Evolutionary conservation across 2,113 vertebrate species (phyloP).

Genomic region (Salvelinus alpinus): DNA sequence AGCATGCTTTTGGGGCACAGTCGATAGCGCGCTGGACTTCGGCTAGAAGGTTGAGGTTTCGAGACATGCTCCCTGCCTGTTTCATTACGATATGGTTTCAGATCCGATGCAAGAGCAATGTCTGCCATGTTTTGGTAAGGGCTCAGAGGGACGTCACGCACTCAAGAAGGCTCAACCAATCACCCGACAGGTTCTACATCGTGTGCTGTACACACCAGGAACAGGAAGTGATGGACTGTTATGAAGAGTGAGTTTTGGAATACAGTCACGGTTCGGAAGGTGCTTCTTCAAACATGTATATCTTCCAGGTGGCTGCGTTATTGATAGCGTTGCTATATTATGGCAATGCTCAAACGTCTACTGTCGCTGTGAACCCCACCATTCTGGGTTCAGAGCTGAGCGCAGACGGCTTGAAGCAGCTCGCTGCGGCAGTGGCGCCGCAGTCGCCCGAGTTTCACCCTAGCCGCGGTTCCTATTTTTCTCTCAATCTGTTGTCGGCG

Average conservation of each 20-base stretch:
- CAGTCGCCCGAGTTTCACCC: slow-evolving; percentile 43
- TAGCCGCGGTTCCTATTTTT: not conserved
- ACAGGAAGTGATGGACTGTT: slow-evolving; percentile 67
- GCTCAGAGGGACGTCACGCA: not conserved
- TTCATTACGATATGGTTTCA: no score
- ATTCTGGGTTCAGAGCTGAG: not conserved
- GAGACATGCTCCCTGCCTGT: no score
- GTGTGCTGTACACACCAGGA: slow-evolving; percentile 14
- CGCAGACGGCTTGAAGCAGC: not conserved
- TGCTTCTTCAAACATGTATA: slow-evolving; percentile 41
- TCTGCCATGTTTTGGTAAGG: no score
- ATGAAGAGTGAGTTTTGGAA: not conserved
- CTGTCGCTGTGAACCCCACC: not conserved
- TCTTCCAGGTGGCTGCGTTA: not conserved
- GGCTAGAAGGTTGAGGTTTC: no score
- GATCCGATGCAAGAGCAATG: no score
- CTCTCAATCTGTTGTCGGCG: slow-evolving; percentile 48
- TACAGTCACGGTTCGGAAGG: no score
- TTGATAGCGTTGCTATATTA: slow-evolving; percentile 12
- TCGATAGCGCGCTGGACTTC: no score
- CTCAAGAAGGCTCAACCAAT: slow-evolving; percentile 63
- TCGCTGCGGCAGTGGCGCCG: not conserved
- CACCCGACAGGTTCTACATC: slow-evolving; percentile 55
- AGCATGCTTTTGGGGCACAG: no score
- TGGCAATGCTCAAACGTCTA: not conserved